A percentile compares a stretch with the other conserved stretches of the same genome.
These are phyloP conservation scores for Gari tellinella DNA, from an alignment of 2,888 invertebrate species.

Conservation along the genomic window DNA sequence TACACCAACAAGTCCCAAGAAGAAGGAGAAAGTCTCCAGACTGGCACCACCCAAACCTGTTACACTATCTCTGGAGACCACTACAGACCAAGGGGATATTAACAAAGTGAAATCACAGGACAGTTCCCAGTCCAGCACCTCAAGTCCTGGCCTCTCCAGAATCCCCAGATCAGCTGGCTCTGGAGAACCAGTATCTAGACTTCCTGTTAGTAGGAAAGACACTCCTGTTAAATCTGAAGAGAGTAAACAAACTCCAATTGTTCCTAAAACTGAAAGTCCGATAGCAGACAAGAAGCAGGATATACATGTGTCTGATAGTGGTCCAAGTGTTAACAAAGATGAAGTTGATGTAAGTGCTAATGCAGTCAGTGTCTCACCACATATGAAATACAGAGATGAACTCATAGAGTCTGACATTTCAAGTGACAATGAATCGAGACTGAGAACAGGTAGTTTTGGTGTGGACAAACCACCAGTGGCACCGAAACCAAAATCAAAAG, in stretches of 20 bases:
- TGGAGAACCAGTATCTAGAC: too few relatives aligned
- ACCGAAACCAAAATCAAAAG: conserved; percentile 60
- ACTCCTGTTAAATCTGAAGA: conserved; percentile 17
- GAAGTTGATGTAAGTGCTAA: too few relatives aligned
- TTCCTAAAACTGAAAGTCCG: not conserved
- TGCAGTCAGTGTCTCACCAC: too few relatives aligned
- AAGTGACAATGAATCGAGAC: conserved; percentile 18
- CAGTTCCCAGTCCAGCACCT: not conserved
- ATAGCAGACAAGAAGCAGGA: too few relatives aligned
- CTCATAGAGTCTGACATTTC: too few relatives aligned
- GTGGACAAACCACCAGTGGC: conserved; percentile 53
- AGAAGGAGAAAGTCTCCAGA: conserved; percentile 30
- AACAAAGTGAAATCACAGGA: not conserved
- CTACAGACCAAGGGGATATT: not conserved
- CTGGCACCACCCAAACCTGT: conserved; percentile 35
- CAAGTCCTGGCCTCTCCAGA: conserved; percentile 20
- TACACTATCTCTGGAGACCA: not conserved
- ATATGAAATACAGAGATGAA: too few relatives aligned
- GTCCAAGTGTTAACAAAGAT: too few relatives aligned
- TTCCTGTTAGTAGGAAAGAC: conserved; percentile 13
- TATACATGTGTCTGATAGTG: too few relatives aligned
- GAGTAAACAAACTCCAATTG: not conserved
- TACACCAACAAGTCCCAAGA: conserved; percentile 11
- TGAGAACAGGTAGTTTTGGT: conserved; percentile 47
- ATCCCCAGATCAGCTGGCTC: conserved; percentile 20